Conservation (phyloP, 1,140 invertebrate genomes). For the Cotesia typhae region DNA sequence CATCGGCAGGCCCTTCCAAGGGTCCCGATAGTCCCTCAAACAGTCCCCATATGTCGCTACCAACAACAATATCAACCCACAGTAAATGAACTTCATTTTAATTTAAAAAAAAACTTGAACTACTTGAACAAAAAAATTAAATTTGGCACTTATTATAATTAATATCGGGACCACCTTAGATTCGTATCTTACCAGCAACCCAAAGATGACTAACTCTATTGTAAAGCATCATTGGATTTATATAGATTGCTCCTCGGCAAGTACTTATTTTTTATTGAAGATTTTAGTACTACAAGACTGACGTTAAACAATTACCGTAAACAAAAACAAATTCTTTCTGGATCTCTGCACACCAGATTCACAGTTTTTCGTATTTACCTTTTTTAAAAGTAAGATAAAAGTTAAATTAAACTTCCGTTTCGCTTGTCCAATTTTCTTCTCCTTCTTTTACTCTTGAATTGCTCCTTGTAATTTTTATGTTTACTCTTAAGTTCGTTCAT, state of each 20-base stretch:
- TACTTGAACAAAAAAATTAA: too few species aligned
- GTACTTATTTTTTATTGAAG: background rate
- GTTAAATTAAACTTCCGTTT: constrained; percentile 23
- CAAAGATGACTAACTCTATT: constrained; percentile 15
- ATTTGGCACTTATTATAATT: background rate
- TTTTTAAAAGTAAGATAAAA: constrained; percentile 7
- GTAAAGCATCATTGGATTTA: constrained; percentile 43
- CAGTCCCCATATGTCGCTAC: background rate
- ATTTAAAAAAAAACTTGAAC: background rate
- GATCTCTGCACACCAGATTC: constrained; percentile 5
- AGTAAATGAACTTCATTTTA: constrained; percentile 12
- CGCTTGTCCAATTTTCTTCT: constrained; percentile 28
- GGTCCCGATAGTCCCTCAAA: constrained; percentile 28
- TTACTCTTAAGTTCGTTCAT: too few species aligned
- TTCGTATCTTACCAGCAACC: background rate
- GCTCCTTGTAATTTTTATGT: too few species aligned
- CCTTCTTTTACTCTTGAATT: too few species aligned
- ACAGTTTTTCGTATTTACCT: constrained; percentile 9
- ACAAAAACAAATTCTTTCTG: constrained; percentile 23
- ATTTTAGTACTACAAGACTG: background rate
- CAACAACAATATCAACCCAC: constrained; percentile 5
- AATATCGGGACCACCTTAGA: background rate
- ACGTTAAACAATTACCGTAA: background rate
- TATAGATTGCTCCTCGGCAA: constrained; percentile 48
- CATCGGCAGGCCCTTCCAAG: constrained; percentile 53